phyloP scores from a whole-genome alignment of 1,140 invertebrate species.

The Ceratina japonica region DNA sequence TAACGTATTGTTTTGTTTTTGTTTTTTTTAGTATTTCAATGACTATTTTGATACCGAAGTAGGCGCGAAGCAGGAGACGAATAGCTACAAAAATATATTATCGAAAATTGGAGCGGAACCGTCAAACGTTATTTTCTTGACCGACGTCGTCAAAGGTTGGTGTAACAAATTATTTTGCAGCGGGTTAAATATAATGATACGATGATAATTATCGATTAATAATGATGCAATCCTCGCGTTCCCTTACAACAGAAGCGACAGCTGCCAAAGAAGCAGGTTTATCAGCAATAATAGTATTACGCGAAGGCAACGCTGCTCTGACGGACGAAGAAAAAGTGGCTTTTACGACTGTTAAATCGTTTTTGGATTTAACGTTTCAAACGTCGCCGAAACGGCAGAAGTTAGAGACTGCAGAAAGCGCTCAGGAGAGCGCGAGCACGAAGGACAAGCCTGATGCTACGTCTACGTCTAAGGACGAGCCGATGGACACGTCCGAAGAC shows the following conservation, averaged over 20 bases:
- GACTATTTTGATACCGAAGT: conserved; percentile 93
- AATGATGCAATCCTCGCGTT: conserved; percentile 20
- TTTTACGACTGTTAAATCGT: conserved; percentile 82
- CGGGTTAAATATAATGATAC: neutral
- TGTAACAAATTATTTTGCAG: neutral
- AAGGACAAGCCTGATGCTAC: conserved; percentile 26
- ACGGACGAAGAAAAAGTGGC: conserved; percentile 81
- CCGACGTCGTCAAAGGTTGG: conserved; percentile 88
- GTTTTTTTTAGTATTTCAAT: conserved; percentile 82
- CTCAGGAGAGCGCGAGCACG: conserved; percentile 54
- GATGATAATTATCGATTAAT: neutral
- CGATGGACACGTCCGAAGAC: conserved; percentile 72
- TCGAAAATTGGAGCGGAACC: conserved; percentile 83
- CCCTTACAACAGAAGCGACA: conserved; percentile 84
- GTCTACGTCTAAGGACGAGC: too few species aligned
- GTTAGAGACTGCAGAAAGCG: conserved; percentile 63
- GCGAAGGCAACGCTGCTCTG: conserved; percentile 88
- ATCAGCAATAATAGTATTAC: conserved; percentile 83
- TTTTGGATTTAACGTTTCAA: conserved; percentile 79
- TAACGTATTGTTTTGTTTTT: conserved; percentile 65
- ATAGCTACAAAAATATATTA: conserved; percentile 89
- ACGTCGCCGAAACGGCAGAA: conserved; percentile 74
- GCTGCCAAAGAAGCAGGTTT: conserved; percentile 89
- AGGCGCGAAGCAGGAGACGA: conserved; percentile 87
- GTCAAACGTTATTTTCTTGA: conserved; percentile 90